Conservation (phyloP, 2,797 vertebrate genomes). For the Phalloptychus januarius region DNA sequence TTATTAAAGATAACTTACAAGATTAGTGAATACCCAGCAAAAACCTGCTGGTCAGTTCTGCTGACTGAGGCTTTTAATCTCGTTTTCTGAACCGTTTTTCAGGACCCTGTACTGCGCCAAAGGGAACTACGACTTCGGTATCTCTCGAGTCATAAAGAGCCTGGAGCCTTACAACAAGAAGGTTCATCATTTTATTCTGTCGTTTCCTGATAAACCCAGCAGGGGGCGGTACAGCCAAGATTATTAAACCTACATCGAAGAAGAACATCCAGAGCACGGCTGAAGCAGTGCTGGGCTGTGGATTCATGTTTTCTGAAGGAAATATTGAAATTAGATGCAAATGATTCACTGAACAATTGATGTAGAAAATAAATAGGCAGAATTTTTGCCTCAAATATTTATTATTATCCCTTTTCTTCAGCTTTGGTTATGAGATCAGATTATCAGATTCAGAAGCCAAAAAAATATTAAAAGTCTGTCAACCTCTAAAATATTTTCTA, state of each 20-base stretch:
- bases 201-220: background rate
- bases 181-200: constrained; percentile 57
- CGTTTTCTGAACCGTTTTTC: constrained; percentile 5
- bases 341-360: background rate
- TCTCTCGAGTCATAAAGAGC: constrained; percentile 95
- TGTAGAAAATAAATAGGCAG: background rate
- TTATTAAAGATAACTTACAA: background rate
- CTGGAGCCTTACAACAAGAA: constrained; percentile 97
- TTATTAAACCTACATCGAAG: background rate
- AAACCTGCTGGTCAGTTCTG: background rate
- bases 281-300: background rate
- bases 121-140: constrained; percentile 96
- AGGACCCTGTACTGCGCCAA: constrained; percentile 96
- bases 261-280: background rate
- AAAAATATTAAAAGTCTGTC: background rate
- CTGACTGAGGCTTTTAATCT: background rate
- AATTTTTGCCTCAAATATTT: background rate
- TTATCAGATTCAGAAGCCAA: background rate
- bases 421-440: background rate
- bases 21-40: background rate
- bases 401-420: background rate
- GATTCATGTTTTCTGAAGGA: background rate
- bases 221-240: background rate
- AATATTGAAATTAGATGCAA: background rate
- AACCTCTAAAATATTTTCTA: background rate